phyloP scores from a whole-genome alignment of 2,113 vertebrate genomes.

The Amphiprion percula region DNA sequence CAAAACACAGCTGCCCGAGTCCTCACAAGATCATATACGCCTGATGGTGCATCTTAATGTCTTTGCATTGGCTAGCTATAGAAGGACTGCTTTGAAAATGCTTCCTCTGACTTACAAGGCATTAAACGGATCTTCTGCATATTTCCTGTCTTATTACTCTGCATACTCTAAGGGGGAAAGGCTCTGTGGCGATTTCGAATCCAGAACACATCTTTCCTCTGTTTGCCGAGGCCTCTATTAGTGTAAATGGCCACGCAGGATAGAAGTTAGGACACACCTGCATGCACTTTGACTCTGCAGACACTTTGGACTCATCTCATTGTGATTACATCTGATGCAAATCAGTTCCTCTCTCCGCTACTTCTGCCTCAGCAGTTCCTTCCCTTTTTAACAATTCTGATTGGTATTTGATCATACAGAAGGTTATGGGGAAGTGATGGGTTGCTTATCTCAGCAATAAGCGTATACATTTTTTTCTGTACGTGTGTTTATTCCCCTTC shows the following conservation, averaged over 20 bases:
- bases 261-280: too few relatives aligned
- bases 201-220: too few relatives aligned
- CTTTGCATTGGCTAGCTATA: neutral
- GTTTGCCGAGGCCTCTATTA: too few relatives aligned
- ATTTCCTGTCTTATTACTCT: too few relatives aligned
- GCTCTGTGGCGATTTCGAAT: too few relatives aligned
- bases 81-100: neutral
- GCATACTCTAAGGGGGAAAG: too few relatives aligned
- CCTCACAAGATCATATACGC: neutral
- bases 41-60: neutral
- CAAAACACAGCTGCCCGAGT: neutral
- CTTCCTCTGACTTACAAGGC: neutral
- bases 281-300: too few relatives aligned
- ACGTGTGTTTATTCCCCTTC: neutral
- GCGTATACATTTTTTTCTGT: neutral
- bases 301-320: neutral
- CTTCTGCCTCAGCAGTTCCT: constrained; percentile 1
- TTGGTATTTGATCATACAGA: neutral
- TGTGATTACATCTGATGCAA: neutral
- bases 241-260: too few relatives aligned
- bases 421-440: neutral
- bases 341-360: neutral
- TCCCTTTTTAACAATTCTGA: neutral
- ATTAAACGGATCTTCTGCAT: neutral
- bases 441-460: constrained; percentile 8